Evolutionary conservation across 2,888 invertebrate species (phyloP).

Genomic region (Nymphalis polychloros): DNA sequence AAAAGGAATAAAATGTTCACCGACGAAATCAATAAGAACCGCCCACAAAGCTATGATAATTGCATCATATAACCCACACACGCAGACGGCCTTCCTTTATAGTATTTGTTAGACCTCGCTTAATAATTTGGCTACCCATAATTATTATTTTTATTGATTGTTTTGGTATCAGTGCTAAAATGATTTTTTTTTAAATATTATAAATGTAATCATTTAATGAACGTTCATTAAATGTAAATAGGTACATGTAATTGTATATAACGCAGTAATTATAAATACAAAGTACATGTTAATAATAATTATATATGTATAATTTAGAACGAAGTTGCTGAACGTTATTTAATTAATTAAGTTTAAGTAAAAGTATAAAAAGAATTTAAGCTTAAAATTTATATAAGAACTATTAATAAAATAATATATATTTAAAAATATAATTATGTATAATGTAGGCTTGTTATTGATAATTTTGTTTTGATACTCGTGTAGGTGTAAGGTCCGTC

Average conservation of each 20-base stretch:
- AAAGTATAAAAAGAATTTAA: no score
- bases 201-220: no score
- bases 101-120: not conserved
- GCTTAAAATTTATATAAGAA: not conserved
- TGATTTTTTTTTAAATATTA: no score
- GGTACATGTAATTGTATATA: not conserved
- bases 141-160: no score
- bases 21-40: slow-evolving; percentile 23
- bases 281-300: no score
- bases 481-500: slow-evolving; percentile 54
- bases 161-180: no score
- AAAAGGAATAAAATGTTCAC: slow-evolving; percentile 24
- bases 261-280: no score
- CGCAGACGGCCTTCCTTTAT: slow-evolving; percentile 13
- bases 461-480: slow-evolving; percentile 21
- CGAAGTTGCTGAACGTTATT: no score
- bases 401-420: not conserved
- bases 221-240: not conserved
- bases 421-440: not conserved
- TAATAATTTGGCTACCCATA: not conserved
- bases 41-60: slow-evolving; percentile 25
- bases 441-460: not conserved
- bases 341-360: no score
- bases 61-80: slow-evolving; percentile 23
- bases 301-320: no score